These are phyloP conservation scores for Coluber constrictor DNA, from an alignment of 2,797 vertebrate genomes.

Conservation along the genomic window DNA sequence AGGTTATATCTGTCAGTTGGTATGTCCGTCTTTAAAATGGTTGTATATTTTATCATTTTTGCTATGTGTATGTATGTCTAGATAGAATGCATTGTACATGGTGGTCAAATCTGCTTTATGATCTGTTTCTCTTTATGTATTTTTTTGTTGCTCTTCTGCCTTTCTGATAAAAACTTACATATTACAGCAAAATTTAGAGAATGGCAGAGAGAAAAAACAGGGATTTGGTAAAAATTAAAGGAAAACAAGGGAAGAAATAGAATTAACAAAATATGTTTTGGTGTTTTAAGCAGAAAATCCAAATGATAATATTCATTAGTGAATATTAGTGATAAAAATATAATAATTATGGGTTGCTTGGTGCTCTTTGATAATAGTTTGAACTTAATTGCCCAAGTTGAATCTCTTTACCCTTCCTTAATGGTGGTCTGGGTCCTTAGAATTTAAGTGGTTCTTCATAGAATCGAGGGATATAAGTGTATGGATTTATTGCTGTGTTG, in stretches of 20 bases:
- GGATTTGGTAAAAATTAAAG: not conserved
- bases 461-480: not conserved
- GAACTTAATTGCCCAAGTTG: not conserved
- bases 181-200: not conserved
- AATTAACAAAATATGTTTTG: not conserved
- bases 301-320: not conserved
- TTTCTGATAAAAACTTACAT: not conserved
- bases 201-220: not conserved
- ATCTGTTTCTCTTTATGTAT: not conserved
- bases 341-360: not conserved
- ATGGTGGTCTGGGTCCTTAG: not conserved
- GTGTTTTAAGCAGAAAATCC: not conserved
- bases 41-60: not conserved
- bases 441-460: not conserved
- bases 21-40: not conserved
- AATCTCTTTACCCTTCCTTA: too few relatives aligned
- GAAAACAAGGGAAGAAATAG: not conserved
- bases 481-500: not conserved
- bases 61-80: not conserved
- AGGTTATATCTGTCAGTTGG: not conserved
- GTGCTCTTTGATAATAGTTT: not conserved
- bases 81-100: not conserved
- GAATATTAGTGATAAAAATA: not conserved
- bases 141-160: not conserved
- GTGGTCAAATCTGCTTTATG: not conserved